A percentile compares a stretch with the other conserved stretches of the same genome.
Evolutionary conservation across 2,113 vertebrate species (phyloP).

Genomic region (Tretioscincus oriximinensis): DNA sequence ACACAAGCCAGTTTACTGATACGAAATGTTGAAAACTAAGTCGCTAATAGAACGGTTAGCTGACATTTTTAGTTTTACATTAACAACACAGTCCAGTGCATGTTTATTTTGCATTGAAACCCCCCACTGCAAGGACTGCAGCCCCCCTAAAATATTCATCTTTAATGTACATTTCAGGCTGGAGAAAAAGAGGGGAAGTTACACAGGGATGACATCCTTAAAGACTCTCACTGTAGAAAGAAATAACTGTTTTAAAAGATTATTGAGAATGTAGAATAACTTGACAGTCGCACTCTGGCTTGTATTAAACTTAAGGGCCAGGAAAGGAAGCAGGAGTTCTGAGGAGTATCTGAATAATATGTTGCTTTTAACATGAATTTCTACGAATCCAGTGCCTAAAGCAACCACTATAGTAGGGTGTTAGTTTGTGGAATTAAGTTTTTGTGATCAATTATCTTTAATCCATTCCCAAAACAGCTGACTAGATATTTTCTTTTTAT

Average conservation of each 20-base stretch:
- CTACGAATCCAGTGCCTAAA: constrained; percentile 67
- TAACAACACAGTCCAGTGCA: background rate
- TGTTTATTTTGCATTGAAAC: constrained; percentile 1
- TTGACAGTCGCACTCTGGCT: constrained; percentile 37
- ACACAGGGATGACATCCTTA: constrained; percentile 38
- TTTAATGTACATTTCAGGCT: constrained; percentile 43
- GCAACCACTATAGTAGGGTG: constrained; percentile 51
- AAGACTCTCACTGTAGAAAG: constrained; percentile 25
- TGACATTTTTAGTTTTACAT: constrained; percentile 16
- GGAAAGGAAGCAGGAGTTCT: constrained; percentile 37
- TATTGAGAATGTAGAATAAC: constrained; percentile 23
- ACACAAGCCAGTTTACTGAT: constrained; percentile 32
- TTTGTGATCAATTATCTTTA: constrained; percentile 50
- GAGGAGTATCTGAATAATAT: constrained; percentile 34
- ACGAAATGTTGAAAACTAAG: constrained; percentile 16
- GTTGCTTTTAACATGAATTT: constrained; percentile 64
- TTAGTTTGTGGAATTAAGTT: constrained; percentile 59
- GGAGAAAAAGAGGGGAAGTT: constrained; percentile 19
- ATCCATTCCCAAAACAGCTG: constrained; percentile 53
- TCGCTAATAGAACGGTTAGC: constrained; percentile 29
- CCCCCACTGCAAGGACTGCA: background rate
- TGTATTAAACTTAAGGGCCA: constrained; percentile 33
- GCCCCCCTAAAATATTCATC: constrained; percentile 21
- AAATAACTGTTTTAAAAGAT: constrained; percentile 15
- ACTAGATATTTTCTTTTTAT: constrained; percentile 54